These are phyloP conservation scores for Meiosimyza decipiens DNA, from an alignment of 2,888 invertebrate species.

Conservation along the genomic window DNA sequence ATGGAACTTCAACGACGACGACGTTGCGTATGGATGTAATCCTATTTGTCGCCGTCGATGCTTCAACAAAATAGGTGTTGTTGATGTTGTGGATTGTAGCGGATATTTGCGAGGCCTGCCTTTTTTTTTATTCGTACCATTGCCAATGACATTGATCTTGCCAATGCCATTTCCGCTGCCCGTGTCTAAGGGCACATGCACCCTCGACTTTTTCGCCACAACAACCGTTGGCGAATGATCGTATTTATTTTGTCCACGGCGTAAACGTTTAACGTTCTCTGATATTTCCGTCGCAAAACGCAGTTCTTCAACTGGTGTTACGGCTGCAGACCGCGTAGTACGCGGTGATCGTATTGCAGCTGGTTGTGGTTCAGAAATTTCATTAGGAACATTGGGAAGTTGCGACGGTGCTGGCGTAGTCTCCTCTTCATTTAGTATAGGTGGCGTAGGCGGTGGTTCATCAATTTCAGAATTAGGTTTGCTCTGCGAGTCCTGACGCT, in stretches of 20 bases:
- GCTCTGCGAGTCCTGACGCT: constrained; percentile 61
- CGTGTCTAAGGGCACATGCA: constrained; percentile 18
- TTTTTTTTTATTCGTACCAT: too few species aligned
- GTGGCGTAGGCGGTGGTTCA: constrained; percentile 46
- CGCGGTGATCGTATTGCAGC: constrained; percentile 41
- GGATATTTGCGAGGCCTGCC: too few species aligned
- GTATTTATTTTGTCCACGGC: constrained; percentile 63
- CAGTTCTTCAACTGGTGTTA: constrained; percentile 59
- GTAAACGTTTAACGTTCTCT: constrained; percentile 64
- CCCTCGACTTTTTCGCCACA: constrained; percentile 44
- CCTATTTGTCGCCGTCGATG: constrained; percentile 38
- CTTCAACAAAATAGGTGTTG: constrained; percentile 36
- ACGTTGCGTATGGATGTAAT: background rate
- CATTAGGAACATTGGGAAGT: background rate
- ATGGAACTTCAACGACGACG: constrained; percentile 26
- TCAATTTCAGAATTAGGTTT: constrained; percentile 61
- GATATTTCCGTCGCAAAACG: constrained; percentile 65
- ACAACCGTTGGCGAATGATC: constrained; percentile 54
- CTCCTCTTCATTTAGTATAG: constrained; percentile 31
- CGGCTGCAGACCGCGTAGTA: constrained; percentile 56
- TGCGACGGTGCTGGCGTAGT: constrained; percentile 13
- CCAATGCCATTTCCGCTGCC: background rate
- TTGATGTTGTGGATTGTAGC: background rate
- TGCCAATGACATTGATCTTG: background rate
- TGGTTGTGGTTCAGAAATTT: constrained; percentile 37